phyloP scores from a whole-genome alignment of 1,140 invertebrate genomes.

The Drosophila asahinai region DNA sequence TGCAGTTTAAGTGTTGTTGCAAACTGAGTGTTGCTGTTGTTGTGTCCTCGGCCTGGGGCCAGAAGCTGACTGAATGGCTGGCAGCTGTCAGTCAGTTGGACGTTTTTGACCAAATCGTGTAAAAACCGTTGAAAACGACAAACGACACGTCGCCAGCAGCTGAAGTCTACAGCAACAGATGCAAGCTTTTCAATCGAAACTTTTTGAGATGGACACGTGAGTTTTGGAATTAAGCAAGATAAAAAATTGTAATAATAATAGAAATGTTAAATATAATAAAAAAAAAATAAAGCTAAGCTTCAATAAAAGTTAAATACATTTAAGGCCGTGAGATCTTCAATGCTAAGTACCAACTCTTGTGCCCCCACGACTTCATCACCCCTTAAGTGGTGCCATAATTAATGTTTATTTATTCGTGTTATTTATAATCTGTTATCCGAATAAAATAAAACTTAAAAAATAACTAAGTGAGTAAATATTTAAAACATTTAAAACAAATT shows the following conservation, averaged over 20 bases:
- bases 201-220: slow-evolving; percentile 39
- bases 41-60: slow-evolving; percentile 56
- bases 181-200: slow-evolving; percentile 44
- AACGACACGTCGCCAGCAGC: slow-evolving; percentile 55
- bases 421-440: too few relatives aligned
- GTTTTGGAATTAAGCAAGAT: background rate
- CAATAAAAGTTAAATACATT: background rate
- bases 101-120: slow-evolving; percentile 82
- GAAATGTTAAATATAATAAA: background rate
- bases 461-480: too few relatives aligned
- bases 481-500: too few relatives aligned
- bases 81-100: slow-evolving; percentile 71
- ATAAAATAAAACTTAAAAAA: too few relatives aligned
- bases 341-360: too few relatives aligned
- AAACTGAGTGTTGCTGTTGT: slow-evolving; percentile 35
- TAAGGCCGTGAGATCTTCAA: background rate
- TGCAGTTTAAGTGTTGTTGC: slow-evolving; percentile 55
- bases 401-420: too few relatives aligned
- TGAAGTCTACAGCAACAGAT: slow-evolving; percentile 63
- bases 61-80: slow-evolving; percentile 38
- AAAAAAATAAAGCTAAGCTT: too few relatives aligned
- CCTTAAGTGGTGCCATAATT: too few relatives aligned
- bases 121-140: slow-evolving; percentile 77
- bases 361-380: too few relatives aligned
- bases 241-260: too few relatives aligned